Conservation (phyloP, 2,113 vertebrate genomes). For the Apteryx owenii region DNA sequence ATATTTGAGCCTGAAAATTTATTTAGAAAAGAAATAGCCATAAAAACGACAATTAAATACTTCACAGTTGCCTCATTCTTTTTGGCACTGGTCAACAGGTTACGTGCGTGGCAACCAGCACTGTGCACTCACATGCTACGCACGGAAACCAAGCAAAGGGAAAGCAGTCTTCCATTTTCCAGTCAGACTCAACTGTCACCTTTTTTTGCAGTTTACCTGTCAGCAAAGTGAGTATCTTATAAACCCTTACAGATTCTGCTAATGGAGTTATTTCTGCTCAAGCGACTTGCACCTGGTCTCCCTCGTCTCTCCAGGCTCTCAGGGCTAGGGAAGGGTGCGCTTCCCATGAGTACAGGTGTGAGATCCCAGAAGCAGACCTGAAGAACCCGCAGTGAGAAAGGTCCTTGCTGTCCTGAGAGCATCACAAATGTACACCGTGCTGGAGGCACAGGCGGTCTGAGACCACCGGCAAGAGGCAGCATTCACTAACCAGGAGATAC, state of each 20-base stretch:
- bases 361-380: not conserved
- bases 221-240: not conserved
- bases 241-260: not conserved
- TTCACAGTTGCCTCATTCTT: not conserved
- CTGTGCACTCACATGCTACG: not conserved
- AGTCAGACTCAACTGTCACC: not conserved
- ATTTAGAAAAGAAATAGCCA: not conserved
- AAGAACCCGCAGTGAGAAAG: not conserved
- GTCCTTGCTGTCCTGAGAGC: not conserved
- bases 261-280: not conserved
- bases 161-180: not conserved
- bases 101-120: not conserved
- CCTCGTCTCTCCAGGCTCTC: not conserved
- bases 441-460: not conserved
- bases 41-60: not conserved
- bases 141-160: not conserved
- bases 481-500: not conserved
- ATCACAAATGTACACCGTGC: accelerated
- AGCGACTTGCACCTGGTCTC: not conserved
- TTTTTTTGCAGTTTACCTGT: not conserved
- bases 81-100: not conserved
- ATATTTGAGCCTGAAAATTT: not conserved
- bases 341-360: not conserved
- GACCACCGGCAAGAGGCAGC: not conserved
- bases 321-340: not conserved